These are phyloP conservation scores for Sceloporus undulatus DNA, from an alignment of 2,113 vertebrate genomes.

Conservation along the genomic window DNA sequence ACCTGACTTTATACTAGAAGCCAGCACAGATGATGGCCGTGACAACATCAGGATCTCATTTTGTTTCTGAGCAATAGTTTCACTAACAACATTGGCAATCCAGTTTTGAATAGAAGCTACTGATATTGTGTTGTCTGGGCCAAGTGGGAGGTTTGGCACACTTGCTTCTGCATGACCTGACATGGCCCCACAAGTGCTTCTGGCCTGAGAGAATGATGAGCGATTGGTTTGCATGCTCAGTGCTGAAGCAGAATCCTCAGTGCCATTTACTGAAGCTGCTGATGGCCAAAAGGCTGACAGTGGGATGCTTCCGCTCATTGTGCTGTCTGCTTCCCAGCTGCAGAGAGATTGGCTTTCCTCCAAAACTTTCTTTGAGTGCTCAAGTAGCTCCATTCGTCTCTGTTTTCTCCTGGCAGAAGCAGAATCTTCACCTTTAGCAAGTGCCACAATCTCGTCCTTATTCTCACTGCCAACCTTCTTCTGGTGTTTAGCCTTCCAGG, in stretches of 20 bases:
- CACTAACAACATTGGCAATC: conserved; percentile 92
- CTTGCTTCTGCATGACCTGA: conserved; percentile 65
- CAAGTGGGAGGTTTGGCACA: conserved; percentile 78
- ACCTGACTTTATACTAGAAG: conserved; percentile 66
- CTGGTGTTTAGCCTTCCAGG: conserved; percentile 93
- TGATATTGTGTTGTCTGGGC: conserved; percentile 87
- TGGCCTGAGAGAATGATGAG: conserved; percentile 81
- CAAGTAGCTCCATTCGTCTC: conserved; percentile 89
- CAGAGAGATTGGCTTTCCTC: conserved; percentile 93
- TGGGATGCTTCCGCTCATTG: conserved; percentile 83
- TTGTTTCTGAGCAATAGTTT: conserved; percentile 94
- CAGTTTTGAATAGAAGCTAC: conserved; percentile 94
- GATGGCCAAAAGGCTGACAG: conserved; percentile 88
- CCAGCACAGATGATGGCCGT: conserved; percentile 75
- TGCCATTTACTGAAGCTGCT: conserved; percentile 62
- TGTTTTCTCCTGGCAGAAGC: conserved; percentile 85
- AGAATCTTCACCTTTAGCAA: conserved; percentile 85
- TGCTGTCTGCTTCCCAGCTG: conserved; percentile 87
- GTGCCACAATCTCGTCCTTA: conserved; percentile 85
- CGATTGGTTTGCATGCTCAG: conserved; percentile 83
- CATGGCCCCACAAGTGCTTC: conserved; percentile 47
- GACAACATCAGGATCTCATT: conserved; percentile 83
- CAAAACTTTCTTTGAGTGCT: conserved; percentile 87
- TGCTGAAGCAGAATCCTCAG: conserved; percentile 85
- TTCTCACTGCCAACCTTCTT: conserved; percentile 87